Percentiles rank a stretch among this genome's conserved stretches.
Evolutionary conservation across 92 coral and sea anemone species (phyloP).

Genomic region (Heteractis magnifica): DNA sequence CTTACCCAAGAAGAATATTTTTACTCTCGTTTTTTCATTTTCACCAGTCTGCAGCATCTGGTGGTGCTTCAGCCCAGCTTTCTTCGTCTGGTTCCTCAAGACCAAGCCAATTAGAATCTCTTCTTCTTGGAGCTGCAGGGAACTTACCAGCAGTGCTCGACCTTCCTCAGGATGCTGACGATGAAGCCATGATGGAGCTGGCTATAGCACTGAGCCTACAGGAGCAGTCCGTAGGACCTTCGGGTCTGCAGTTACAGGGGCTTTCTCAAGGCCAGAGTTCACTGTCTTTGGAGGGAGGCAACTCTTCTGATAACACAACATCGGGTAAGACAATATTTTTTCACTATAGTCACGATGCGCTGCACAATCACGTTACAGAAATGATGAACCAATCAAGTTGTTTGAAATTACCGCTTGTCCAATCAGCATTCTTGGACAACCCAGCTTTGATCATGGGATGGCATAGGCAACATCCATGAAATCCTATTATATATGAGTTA

Average conservation of each 20-base stretch:
- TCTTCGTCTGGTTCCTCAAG: conserved; percentile 52
- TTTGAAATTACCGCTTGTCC: no score
- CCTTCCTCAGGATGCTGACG: conserved; percentile 97
- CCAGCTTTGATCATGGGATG: no score
- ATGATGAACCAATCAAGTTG: no score
- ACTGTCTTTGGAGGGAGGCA: conserved; percentile 49
- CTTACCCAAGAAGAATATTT: background rate
- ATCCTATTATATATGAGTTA: no score
- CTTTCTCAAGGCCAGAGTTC: conserved; percentile 46
- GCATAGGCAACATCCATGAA: no score
- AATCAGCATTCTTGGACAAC: background rate
- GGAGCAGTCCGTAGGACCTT: conserved; percentile 74
- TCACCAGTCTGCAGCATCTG: conserved; percentile 44
- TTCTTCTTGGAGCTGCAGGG: conserved; percentile 82
- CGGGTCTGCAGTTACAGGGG: conserved; percentile 55
- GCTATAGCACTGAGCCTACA: conserved; percentile 98
- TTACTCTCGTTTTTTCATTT: background rate
- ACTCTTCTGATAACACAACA: conserved; percentile 56
- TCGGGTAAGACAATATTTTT: conserved; percentile 34
- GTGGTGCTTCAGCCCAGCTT: conserved; percentile 33
- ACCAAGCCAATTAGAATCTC: conserved; percentile 80
- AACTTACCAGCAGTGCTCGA: conserved; percentile 82
- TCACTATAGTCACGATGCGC: no score
- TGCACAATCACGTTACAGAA: no score
- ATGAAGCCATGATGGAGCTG: conserved; percentile 99